Percentiles rank a stretch among this genome's conserved stretches.
Conservation (phyloP, 2,888 invertebrate genomes). For the Clitarchus hookeri region DNA sequence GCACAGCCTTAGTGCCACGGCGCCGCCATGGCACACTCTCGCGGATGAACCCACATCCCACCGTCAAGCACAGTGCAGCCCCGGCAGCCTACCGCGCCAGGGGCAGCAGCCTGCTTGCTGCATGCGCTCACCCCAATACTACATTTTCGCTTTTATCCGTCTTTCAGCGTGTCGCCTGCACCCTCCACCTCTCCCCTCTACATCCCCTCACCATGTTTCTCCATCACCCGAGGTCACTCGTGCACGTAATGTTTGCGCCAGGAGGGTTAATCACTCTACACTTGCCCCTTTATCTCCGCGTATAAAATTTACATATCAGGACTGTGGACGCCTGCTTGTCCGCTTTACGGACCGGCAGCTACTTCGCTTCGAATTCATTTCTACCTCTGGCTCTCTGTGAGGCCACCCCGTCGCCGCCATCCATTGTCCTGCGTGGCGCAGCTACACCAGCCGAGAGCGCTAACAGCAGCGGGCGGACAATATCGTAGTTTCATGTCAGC, state of each 20-base stretch:
- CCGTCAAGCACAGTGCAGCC: too few species aligned
- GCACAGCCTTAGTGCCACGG: too few species aligned
- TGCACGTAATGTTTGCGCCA: slow-evolving; percentile 6
- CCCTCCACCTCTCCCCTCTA: too few species aligned
- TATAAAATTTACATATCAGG: not conserved
- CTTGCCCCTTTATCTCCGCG: slow-evolving; percentile 8
- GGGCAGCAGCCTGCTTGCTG: not conserved
- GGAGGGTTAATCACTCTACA: not conserved
- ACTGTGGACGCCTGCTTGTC: not conserved
- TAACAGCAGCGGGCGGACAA: too few species aligned
- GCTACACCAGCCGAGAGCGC: too few species aligned
- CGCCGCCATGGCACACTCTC: too few species aligned
- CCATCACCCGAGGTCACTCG: not conserved
- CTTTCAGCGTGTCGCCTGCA: not conserved
- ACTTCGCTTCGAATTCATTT: not conserved
- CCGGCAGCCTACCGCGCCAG: too few species aligned
- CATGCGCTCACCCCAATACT: not conserved
- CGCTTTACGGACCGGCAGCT: not conserved
- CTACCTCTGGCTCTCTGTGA: not conserved
- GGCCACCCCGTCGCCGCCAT: too few species aligned
- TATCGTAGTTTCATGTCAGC: too few species aligned
- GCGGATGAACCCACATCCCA: too few species aligned
- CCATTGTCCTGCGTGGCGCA: too few species aligned
- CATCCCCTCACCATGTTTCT: too few species aligned
- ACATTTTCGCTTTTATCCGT: not conserved